Conservation (phyloP, 1,140 invertebrate species). For the Drosophila seguyi region DNA sequence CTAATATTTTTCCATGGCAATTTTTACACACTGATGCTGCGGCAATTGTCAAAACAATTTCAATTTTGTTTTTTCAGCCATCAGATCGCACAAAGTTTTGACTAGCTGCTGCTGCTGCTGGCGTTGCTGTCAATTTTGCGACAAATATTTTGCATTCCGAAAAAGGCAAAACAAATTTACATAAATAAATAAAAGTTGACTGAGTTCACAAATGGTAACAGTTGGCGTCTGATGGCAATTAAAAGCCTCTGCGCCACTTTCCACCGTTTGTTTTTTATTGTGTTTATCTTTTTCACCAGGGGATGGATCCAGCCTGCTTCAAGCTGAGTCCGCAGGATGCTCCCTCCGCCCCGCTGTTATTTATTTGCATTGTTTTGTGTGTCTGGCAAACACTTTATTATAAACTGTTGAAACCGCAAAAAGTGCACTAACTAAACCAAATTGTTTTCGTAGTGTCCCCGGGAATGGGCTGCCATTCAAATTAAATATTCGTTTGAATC, state of each 20-base stretch:
- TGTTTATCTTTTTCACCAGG: constrained; percentile 39
- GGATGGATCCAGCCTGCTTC: constrained; percentile 6
- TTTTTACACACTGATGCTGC: constrained; percentile 44
- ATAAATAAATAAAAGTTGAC: constrained; percentile 80
- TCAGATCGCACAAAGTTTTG: constrained; percentile 51
- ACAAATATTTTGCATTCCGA: constrained; percentile 62
- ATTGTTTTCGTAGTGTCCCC: constrained; percentile 25
- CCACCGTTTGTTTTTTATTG: constrained; percentile 15
- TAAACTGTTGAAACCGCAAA: constrained; percentile 72
- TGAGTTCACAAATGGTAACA: constrained; percentile 65
- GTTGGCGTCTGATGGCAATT: constrained; percentile 73
- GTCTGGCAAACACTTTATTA: constrained; percentile 71
- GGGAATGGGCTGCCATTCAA: background rate
- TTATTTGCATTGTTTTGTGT: constrained; percentile 57
- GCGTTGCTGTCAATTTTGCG: constrained; percentile 64
- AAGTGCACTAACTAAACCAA: constrained; percentile 52
- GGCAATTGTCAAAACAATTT: constrained; percentile 74
- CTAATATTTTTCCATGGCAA: constrained; percentile 28
- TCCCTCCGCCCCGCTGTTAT: constrained; percentile 10
- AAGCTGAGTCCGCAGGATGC: constrained; percentile 16
- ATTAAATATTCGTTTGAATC: constrained; percentile 12
- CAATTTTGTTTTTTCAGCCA: constrained; percentile 61
- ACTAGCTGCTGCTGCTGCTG: constrained; percentile 54
- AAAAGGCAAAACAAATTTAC: constrained; percentile 67
- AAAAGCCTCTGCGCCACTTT: constrained; percentile 65